These are phyloP conservation scores for Ataeniobius toweri DNA, from an alignment of 2,797 vertebrate species.

Conservation along the genomic window DNA sequence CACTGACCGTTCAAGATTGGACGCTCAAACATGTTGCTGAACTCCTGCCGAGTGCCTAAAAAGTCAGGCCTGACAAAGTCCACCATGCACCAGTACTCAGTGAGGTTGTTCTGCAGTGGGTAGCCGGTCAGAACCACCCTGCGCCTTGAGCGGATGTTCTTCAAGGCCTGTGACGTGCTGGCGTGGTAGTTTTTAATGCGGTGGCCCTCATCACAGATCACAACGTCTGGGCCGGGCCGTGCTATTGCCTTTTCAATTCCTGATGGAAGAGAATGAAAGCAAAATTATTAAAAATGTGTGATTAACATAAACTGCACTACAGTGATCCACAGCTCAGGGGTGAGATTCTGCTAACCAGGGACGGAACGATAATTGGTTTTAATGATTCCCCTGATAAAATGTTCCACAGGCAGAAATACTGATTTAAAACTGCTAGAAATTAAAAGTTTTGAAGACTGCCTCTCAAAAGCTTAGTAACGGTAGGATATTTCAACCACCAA, in stretches of 20 bases:
- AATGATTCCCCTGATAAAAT: too few species aligned
- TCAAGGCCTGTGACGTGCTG: constrained; percentile 97
- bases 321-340: too few species aligned
- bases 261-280: constrained; percentile 44
- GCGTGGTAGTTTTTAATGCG: constrained; percentile 99
- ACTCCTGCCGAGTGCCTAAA: constrained; percentile 95
- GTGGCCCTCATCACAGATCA: constrained; percentile 99
- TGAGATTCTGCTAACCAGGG: too few species aligned
- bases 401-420: too few species aligned
- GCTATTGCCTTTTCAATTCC: constrained; percentile 94
- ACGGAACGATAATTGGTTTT: too few species aligned
- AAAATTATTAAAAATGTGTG: too few species aligned
- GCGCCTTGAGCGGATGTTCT: constrained; percentile 95
- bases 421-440: too few species aligned
- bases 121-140: constrained; percentile 95
- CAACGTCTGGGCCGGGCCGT: constrained; percentile 95
- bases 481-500: too few species aligned
- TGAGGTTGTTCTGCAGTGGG: constrained; percentile 97
- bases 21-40: constrained; percentile 99
- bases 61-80: constrained; percentile 98
- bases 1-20: constrained; percentile 98
- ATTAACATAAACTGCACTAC: not conserved
- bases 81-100: constrained; percentile 99
- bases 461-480: too few species aligned
- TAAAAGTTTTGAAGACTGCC: too few species aligned